Evolutionary conservation across 2,797 vertebrate species (phyloP).

Genomic region (Halcyon smyrnensis): DNA sequence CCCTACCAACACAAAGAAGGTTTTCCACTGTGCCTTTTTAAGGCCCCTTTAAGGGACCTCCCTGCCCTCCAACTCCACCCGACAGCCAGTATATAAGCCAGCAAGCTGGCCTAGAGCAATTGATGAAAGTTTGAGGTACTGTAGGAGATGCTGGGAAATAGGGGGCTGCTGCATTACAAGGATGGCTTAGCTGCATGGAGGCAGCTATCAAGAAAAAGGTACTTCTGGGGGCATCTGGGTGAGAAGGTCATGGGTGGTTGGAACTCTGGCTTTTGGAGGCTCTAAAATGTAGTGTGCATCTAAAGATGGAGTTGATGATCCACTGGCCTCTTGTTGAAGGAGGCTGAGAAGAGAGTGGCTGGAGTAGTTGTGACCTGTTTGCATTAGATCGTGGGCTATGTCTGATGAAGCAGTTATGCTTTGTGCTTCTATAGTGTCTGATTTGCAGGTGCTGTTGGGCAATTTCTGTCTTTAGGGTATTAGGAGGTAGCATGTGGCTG

Average conservation of each 20-base stretch:
- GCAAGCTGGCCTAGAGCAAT: accelerated
- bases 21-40: background rate
- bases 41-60: background rate
- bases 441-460: background rate
- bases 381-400: background rate
- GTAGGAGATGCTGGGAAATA: accelerated
- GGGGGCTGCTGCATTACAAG: accelerated
- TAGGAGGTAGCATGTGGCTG: background rate
- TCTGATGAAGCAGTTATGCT: background rate
- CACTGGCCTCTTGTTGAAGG: background rate
- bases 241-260: accelerated
- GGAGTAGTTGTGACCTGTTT: background rate
- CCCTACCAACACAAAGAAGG: background rate
- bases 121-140: accelerated
- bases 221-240: accelerated
- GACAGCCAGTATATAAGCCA: background rate
- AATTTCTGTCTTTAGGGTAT: background rate
- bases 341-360: background rate
- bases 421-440: background rate
- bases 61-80: background rate
- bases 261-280: accelerated
- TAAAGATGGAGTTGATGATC: background rate
- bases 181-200: background rate
- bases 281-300: background rate
- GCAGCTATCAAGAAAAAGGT: background rate